Base-by-base conservation (phyloP, 92 coral and sea anemone species). In the Porites evermanni region DNA sequence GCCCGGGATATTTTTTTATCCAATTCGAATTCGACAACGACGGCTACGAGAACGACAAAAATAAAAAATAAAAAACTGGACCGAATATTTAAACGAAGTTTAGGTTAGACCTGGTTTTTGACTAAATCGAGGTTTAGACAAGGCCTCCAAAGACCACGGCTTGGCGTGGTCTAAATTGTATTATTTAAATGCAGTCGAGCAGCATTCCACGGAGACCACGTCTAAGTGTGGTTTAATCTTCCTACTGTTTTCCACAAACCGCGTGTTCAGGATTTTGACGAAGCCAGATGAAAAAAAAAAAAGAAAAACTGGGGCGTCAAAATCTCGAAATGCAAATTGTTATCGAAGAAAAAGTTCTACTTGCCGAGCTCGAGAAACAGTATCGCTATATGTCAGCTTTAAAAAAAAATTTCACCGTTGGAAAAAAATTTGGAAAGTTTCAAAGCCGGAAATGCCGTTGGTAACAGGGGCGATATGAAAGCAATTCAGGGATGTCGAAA, bases 401-500 rank as follows among this genome's bases (percentile, higher is more conserved):
- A 74, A 74, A 74, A 74, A 64, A 74, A 74, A 74, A n/a, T 17
- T 63, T 17, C 79, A n/a, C 53, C 79, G 64, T 51, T 21, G 44
- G 63, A 53, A 74, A 20, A 52, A 52, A 58, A 52, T 53, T 16
- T 3, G 64, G 4, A 60, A 60, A 60, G 11, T 10, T 60, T 60
- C 64, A 60, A 60, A 16, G 7, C 64, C 7, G 64, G 64, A 60
- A 60, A 60, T 60, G 17, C 7, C 8, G 64, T 11, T 60, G 64
- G 64, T 17, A 74, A 52, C 79, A 74, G 53, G 79, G 64, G 18
- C 44, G 64, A 74, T 51, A 10, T 74, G 44, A 60, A 60, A 60
- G 64, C 64, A 60, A 60, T 60, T 6, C 64, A 60, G 64, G 64
- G 87, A 61, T 44, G 64, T 89, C 24, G 84, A 89, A 88, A 72